These are phyloP conservation scores for Phenganax subtilis DNA, from an alignment of 92 coral and sea anemone species.

Conservation along the genomic window DNA sequence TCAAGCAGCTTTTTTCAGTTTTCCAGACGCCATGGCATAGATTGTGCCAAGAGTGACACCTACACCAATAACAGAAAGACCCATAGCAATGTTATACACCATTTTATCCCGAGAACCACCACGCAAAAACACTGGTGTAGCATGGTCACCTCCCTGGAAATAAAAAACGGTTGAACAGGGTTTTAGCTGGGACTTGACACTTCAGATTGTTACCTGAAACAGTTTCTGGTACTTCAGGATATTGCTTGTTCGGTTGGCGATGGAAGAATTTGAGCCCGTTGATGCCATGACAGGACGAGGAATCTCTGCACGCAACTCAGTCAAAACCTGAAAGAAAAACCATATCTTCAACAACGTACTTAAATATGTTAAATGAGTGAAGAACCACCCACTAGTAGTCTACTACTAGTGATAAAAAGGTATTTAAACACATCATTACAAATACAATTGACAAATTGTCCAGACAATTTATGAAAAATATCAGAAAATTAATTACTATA, in stretches of 20 bases:
- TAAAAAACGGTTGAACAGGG: neutral
- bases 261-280: conserved; percentile 36
- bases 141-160: conserved; percentile 58
- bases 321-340: conserved; percentile 14
- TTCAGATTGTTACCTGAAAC: conserved; percentile 44
- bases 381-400: neutral
- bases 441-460: too few species aligned
- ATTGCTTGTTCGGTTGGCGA: conserved; percentile 35
- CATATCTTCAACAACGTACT: too few species aligned
- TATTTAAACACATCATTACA: too few species aligned
- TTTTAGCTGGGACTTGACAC: neutral
- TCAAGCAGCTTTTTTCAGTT: conserved; percentile 54
- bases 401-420: too few species aligned
- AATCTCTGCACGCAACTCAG: conserved; percentile 35
- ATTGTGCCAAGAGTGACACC: conserved; percentile 58
- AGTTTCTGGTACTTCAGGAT: conserved; percentile 47
- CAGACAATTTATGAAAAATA: too few species aligned
- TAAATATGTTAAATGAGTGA: neutral
- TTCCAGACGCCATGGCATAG: conserved; percentile 78
- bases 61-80: conserved; percentile 56
- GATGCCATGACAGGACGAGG: conserved; percentile 45
- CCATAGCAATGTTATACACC: conserved; percentile 70
- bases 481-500: conserved; percentile 16
- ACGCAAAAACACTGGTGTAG: conserved; percentile 58
- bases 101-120: conserved; percentile 68